Evolutionary conservation across 2,797 vertebrate species (phyloP), one percentile per base, ranked within the genome.

Genomic region (Oreochromis grahami): DNA sequence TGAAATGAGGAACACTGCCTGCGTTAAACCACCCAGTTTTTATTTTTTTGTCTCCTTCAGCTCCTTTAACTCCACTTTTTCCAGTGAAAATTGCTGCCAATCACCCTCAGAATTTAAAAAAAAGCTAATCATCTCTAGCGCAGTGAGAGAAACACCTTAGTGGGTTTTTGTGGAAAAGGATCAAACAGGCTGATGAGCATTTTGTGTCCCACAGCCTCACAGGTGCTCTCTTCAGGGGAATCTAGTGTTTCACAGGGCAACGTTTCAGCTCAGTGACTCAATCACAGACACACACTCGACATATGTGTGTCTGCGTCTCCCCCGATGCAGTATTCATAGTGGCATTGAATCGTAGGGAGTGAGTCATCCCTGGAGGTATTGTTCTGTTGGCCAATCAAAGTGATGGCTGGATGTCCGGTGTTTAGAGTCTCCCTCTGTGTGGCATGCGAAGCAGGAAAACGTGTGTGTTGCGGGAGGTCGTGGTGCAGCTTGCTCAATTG

Each of bases 331-430:
- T 87, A 87, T 94, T 95, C 91, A 91, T 72, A 56, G 76, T 45
- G 76, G 84, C 84, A 70, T 91, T 94, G 90, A 93, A 91, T 93
- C 86, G 91, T 76, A 83, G 86, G 86, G 76, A 84, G 90, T 94
- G 94, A 95, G 82, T 95, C 95, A 95, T 90, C 87, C 29, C 60
- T 6, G 2, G 76, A 83, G 85, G 84, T 83, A 94, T 93, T 93
- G 93, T 92, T 87, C 74, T 68, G 45, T 11, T 86, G 87, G 50
- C 88, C 91, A 90, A 90, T 93, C 85, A 91, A 86, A 94, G 88
- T 19, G 3, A 45, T 68, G 45, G 82, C 90, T 91, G 88, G 81
- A 87, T 60, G 84, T 90, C 88, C 84, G 78, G 86, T 89, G 89
- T 90, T 87, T 87, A 80, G 80, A 52, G 55, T 60, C 74, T 82